These are phyloP conservation scores for Coreoperca whiteheadi DNA, from an alignment of 2,113 vertebrate species.

Conservation along the genomic window DNA sequence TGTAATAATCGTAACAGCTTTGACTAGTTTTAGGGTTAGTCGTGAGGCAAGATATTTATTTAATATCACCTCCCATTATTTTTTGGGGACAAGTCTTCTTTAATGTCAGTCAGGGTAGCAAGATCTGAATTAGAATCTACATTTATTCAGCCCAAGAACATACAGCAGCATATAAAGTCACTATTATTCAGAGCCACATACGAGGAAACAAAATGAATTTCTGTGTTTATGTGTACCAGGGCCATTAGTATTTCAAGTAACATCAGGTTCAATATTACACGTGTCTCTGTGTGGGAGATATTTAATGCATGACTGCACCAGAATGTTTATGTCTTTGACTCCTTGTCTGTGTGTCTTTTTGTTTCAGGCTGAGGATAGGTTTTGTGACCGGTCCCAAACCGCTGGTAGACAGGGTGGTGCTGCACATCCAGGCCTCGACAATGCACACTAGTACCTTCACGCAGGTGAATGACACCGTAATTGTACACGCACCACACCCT, in stretches of 20 bases:
- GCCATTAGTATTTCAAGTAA: neutral
- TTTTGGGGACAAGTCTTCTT: neutral
- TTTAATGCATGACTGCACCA: neutral
- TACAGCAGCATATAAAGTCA: too few relatives aligned
- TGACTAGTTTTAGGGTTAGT: too few relatives aligned
- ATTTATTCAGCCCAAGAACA: too few relatives aligned
- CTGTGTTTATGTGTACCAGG: neutral
- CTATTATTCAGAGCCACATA: neutral
- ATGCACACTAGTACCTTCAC: conserved; percentile 93
- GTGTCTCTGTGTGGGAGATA: neutral
- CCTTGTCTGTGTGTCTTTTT: neutral
- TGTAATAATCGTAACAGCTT: too few relatives aligned
- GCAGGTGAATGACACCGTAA: conserved; percentile 85
- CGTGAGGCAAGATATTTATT: neutral
- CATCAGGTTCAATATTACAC: neutral
- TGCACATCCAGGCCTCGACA: conserved; percentile 93
- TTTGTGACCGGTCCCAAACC: conserved; percentile 94
- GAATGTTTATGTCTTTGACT: neutral
- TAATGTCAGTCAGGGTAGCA: neutral
- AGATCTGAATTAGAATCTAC: neutral
- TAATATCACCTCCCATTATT: too few relatives aligned
- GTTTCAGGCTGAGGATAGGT: conserved; percentile 89
- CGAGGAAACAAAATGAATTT: neutral
- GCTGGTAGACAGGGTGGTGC: conserved; percentile 88
- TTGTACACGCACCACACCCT: neutral